These are phyloP conservation scores for Castor canadensis DNA, from an alignment of 2,113 vertebrate species.

Conservation along the genomic window DNA sequence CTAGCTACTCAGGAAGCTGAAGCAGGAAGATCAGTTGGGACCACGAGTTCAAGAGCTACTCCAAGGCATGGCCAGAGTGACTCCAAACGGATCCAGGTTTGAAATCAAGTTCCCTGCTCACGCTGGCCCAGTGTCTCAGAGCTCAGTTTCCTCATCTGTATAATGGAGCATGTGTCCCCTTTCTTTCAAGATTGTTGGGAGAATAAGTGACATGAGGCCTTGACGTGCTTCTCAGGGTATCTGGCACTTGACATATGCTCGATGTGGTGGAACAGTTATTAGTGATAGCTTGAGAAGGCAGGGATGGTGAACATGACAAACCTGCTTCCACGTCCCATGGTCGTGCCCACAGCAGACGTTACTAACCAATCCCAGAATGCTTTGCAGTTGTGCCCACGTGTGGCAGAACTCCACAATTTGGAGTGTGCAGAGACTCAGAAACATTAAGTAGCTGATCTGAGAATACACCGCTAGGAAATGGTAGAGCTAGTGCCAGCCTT, in stretches of 20 bases:
- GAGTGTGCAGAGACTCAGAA: background rate
- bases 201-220: background rate
- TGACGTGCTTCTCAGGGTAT: background rate
- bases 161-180: background rate
- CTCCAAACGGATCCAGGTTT: background rate
- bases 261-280: fast-evolving
- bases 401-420: background rate
- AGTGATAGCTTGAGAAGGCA: background rate
- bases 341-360: background rate
- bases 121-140: background rate
- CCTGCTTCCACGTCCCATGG: background rate
- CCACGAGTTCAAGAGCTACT: background rate
- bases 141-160: background rate
- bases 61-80: background rate
- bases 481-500: background rate
- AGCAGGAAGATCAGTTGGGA: background rate
- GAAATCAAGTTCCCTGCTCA: background rate
- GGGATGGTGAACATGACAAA: background rate
- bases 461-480: background rate
- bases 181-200: background rate
- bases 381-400: background rate
- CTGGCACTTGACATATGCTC: background rate
- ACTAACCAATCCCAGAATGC: background rate
- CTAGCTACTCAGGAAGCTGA: background rate
- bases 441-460: background rate